Evolutionary conservation across 2,797 vertebrate genomes (phyloP).

Genomic region (Orientallactaga sibirica): DNA sequence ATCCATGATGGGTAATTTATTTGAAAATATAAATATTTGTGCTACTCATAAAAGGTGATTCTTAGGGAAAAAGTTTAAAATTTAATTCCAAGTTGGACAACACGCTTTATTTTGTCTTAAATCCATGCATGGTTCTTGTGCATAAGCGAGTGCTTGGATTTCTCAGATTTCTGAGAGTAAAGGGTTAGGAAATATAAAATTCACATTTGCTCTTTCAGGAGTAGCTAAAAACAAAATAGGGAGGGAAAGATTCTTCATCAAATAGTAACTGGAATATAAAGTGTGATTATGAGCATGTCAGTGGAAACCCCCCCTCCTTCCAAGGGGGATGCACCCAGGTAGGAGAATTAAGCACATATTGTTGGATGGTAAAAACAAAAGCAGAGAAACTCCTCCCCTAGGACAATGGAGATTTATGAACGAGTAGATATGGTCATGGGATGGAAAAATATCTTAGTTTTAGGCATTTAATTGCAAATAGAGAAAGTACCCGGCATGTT

Average conservation of each 20-base stretch:
- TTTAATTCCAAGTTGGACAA: not conserved
- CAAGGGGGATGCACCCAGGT: not conserved
- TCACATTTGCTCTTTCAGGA: not conserved
- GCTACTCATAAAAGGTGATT: conserved; percentile 27
- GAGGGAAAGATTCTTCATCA: not conserved
- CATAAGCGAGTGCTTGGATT: not conserved
- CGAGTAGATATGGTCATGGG: not conserved
- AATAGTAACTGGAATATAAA: conserved; percentile 41
- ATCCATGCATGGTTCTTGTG: not conserved
- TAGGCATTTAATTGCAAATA: conserved; percentile 56
- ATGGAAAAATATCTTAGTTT: conserved; percentile 57
- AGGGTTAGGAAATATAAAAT: not conserved
- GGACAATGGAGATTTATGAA: conserved; percentile 52
- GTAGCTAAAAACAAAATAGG: not conserved
- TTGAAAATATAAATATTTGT: not conserved
- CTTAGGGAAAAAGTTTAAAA: conserved; percentile 27
- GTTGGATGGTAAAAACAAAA: not conserved
- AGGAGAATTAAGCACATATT: not conserved
- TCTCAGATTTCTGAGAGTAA: conserved; percentile 20
- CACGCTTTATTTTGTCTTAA: conserved; percentile 49
- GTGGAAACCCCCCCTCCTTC: not conserved
- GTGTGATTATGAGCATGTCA: not conserved
- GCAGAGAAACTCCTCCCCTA: not conserved
- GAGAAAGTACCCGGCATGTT: conserved; percentile 29
- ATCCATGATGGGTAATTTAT: not conserved